Base-by-base conservation (phyloP, 2,797 vertebrate species). In the Thaleichthys pacificus region DNA sequence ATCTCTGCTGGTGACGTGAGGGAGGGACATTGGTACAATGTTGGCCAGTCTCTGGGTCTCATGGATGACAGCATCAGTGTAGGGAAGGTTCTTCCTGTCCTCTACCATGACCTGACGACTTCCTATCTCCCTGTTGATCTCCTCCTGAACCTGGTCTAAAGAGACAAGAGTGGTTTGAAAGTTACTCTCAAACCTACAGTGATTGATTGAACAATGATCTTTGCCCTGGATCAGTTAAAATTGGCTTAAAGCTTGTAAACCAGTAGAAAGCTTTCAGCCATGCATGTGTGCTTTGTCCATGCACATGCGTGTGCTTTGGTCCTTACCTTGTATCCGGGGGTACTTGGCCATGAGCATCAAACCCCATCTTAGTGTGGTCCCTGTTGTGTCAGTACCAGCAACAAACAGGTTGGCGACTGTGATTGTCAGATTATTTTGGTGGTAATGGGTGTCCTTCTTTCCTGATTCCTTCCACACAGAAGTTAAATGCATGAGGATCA, bases 341-440 rank as follows among this genome's bases (percentile, higher is more conserved):
- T 86, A 86, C 68, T 84, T 88, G 61, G 83, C 83, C 87, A 88
- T 89, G n/a, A 89, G n/a, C 63, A 89, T 64, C 30, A 86, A 68
- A 9, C 69, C 68, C 82, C 82, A 88, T 63, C 75, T 71, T 0
- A 89, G 57, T 0, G 85, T 84, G 1, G 75, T 76, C 49, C 66
- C 69, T 0, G 85, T 80, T 0, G 83, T 84, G 15, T 89, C 85
- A 0, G 82, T 84, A 3, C 86, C 87, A 69, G 83, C 84, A 56
- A 22, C 14, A 73, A 89, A 88, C n/a, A 87, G 76, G 60, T 86
- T 85, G 0, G 6, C 12, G 14, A 86, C 68, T 0, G 75, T 58
- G 0, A 1, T 0, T 2, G 80, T 0, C 1, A 85, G 77, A 61
- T 86, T 84, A 1, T 75, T 5, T 3, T 78, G 26, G n/a, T 80